A percentile compares a stretch with the other conserved stretches of the same genome.
phyloP scores from a whole-genome alignment of 2,888 invertebrate species.

The Lepidochitona cinerea region DNA sequence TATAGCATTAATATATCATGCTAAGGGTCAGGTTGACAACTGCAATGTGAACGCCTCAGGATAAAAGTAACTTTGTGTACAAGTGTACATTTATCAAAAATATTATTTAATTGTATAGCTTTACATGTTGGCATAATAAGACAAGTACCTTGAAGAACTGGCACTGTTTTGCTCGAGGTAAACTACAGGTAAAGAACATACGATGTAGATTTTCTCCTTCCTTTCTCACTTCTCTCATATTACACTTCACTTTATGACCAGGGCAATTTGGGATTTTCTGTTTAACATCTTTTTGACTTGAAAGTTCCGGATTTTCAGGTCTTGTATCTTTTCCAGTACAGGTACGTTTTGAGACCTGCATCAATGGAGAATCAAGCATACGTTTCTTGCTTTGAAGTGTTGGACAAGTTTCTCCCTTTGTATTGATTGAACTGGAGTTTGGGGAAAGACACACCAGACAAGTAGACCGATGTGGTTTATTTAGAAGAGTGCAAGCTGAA shows the following conservation, averaged over 20 bases:
- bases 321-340: background rate
- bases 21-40: no score
- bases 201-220: constrained; percentile 45
- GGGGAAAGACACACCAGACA: constrained; percentile 40
- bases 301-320: background rate
- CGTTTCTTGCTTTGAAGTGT: background rate
- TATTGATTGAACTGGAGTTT: background rate
- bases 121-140: no score
- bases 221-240: constrained; percentile 46
- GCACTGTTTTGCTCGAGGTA: constrained; percentile 34
- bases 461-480: constrained; percentile 26
- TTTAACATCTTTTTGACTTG: constrained; percentile 5
- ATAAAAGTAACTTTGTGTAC: no score
- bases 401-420: background rate
- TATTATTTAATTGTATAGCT: no score
- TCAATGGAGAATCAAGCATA: background rate
- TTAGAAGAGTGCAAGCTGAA: constrained; percentile 46
- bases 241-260: constrained; percentile 43
- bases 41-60: no score
- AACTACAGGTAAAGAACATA: constrained; percentile 50
- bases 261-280: constrained; percentile 44
- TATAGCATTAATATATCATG: no score
- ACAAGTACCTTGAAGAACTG: constrained; percentile 54
- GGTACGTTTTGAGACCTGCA: constrained; percentile 5
- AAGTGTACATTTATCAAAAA: no score